Conservation (phyloP, 2,113 vertebrate species). For the Cinclus cinclus region DNA sequence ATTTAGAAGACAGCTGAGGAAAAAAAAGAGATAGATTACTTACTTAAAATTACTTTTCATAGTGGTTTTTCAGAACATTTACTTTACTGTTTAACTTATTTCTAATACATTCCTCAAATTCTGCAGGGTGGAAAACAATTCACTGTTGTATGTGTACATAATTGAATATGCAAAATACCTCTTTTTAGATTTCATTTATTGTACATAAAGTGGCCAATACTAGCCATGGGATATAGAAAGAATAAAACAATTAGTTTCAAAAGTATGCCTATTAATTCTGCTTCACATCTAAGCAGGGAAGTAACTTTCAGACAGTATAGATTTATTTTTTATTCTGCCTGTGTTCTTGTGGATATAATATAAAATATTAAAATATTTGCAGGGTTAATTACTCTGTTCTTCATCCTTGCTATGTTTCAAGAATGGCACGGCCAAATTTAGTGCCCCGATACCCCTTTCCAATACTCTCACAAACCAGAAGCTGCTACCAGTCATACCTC, state of each 20-base stretch:
- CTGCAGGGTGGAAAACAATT: background rate
- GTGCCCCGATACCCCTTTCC: rapidly evolving
- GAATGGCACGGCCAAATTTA: background rate
- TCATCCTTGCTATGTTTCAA: background rate
- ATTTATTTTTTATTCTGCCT: background rate
- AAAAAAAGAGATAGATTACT: background rate
- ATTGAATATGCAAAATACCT: background rate
- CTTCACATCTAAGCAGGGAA: background rate
- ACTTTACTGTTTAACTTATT: background rate
- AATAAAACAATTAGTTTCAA: background rate
- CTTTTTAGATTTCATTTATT: background rate
- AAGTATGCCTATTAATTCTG: background rate
- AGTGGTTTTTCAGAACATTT: background rate
- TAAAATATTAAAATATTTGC: background rate
- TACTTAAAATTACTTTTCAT: background rate
- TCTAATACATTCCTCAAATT: background rate
- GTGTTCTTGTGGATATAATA: rapidly evolving
- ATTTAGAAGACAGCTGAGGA: background rate
- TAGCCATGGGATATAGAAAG: background rate
- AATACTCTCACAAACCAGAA: background rate
- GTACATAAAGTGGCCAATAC: background rate
- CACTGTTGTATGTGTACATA: background rate
- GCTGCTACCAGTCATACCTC: rapidly evolving
- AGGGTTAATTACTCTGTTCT: background rate
- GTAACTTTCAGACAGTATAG: background rate